Conservation (phyloP, 2,113 vertebrate species). For the Otis tarda region DNA sequence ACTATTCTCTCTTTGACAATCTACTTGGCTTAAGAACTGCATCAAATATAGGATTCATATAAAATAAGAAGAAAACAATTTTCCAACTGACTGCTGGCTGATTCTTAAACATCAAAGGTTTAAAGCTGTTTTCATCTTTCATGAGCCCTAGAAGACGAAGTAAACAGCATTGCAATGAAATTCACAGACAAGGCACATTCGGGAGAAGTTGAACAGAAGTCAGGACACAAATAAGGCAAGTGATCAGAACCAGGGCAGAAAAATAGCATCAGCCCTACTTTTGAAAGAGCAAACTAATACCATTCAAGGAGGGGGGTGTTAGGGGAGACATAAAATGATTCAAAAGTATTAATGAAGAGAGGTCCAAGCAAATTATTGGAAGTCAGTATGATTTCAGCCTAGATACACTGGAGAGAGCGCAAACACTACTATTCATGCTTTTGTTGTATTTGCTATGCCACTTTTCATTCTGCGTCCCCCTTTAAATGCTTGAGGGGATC, state of each 20-base stretch:
- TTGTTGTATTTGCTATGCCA: neutral
- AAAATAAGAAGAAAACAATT: neutral
- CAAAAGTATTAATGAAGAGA: neutral
- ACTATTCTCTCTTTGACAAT: neutral
- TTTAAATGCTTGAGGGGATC: neutral
- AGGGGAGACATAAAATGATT: neutral
- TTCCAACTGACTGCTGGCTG: constrained; percentile 6
- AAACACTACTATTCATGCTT: neutral
- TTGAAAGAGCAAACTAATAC: neutral
- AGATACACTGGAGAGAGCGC: neutral
- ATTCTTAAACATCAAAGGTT: constrained; percentile 39
- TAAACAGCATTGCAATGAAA: constrained; percentile 36
- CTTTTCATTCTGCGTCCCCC: neutral
- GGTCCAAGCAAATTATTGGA: neutral
- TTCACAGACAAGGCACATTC: constrained; percentile 33
- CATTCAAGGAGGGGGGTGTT: neutral
- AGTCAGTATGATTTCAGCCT: neutral
- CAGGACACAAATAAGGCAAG: neutral
- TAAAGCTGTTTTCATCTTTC: constrained; percentile 25
- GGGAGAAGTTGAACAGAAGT: constrained; percentile 32
- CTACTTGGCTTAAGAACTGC: neutral
- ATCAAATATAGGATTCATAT: neutral
- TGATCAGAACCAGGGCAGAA: neutral
- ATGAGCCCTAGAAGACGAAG: constrained; percentile 11
- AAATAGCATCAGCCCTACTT: neutral